Evolutionary conservation across 92 coral and sea anemone species (phyloP).

Genomic region (Parazoanthus swiftii): DNA sequence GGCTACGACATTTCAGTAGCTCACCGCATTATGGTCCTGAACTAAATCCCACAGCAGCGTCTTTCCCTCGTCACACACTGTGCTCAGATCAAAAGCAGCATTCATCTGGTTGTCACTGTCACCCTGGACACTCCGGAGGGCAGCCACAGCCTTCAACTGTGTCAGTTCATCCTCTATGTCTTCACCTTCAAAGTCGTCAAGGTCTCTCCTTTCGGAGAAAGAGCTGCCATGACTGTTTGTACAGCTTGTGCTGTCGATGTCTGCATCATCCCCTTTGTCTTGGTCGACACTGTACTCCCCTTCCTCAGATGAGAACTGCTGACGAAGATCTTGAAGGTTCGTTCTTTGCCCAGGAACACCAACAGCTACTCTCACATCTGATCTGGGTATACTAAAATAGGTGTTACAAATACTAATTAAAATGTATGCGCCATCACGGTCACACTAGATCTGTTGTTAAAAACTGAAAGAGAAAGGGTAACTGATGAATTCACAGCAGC

Average conservation of each 20-base stretch:
- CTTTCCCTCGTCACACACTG: conserved; percentile 94
- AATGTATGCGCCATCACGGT: background rate
- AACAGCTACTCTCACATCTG: conserved; percentile 29
- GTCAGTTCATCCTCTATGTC: conserved; percentile 83
- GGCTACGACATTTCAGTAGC: conserved; percentile 9
- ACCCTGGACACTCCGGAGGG: conserved; percentile 69
- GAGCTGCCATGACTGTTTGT: conserved; percentile 93
- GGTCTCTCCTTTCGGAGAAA: conserved; percentile 83
- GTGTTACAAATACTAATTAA: background rate
- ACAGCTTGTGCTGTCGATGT: conserved; percentile 94
- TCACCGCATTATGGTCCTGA: conserved; percentile 95
- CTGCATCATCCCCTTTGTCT: conserved; percentile 79
- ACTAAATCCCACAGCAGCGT: conserved; percentile 96
- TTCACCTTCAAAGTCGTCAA: conserved; percentile 97
- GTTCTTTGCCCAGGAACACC: conserved; percentile 43
- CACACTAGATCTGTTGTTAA: background rate
- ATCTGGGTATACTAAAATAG: conserved; percentile 44
- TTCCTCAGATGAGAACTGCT: conserved; percentile 62
- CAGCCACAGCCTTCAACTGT: conserved; percentile 78
- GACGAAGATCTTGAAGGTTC: conserved; percentile 58
- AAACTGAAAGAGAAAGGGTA: background rate
- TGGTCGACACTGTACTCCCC: conserved; percentile 80
- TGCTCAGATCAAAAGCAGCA: conserved; percentile 80
- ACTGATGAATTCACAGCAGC: background rate
- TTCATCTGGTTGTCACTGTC: conserved; percentile 64